phyloP scores from a whole-genome alignment of 2,888 invertebrate genomes.

The Drosophila neoperkinsi region DNA sequence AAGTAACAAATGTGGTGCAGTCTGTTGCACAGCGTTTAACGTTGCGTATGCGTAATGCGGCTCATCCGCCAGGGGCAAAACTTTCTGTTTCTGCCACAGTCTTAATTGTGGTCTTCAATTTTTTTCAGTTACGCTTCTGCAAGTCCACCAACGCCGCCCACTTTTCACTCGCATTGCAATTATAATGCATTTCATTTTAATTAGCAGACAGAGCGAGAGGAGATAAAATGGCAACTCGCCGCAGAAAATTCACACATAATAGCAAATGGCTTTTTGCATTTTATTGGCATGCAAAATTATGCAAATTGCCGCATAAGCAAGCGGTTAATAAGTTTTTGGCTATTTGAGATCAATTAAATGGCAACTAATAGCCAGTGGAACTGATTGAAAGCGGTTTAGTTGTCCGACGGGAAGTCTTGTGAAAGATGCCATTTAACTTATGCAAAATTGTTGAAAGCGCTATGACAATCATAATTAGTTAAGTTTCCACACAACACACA shows the following conservation, averaged over 20 bases:
- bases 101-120: constrained; percentile 5
- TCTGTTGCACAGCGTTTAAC: constrained; percentile 54
- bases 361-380: constrained; percentile 32
- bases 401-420: constrained; percentile 51
- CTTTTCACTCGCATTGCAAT: constrained; percentile 60
- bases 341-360: constrained; percentile 60
- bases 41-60: constrained; percentile 50
- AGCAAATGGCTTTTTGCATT: constrained; percentile 47
- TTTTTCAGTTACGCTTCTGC: constrained; percentile 25
- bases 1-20: constrained; percentile 52
- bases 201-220: constrained; percentile 7
- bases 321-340: constrained; percentile 53
- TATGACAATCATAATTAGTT: constrained; percentile 17
- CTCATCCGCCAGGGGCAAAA: constrained; percentile 19
- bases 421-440: constrained; percentile 48
- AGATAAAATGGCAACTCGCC: neutral
- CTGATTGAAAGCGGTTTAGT: constrained; percentile 42
- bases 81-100: constrained; percentile 46
- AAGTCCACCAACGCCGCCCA: constrained; percentile 33
- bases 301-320: constrained; percentile 58
- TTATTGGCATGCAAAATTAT: constrained; percentile 65
- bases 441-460: constrained; percentile 43
- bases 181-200: constrained; percentile 54
- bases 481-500: constrained; percentile 23
- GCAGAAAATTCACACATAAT: constrained; percentile 63